phyloP scores from a whole-genome alignment of 2,888 invertebrate genomes.

The Ametastegia equiseti region DNA sequence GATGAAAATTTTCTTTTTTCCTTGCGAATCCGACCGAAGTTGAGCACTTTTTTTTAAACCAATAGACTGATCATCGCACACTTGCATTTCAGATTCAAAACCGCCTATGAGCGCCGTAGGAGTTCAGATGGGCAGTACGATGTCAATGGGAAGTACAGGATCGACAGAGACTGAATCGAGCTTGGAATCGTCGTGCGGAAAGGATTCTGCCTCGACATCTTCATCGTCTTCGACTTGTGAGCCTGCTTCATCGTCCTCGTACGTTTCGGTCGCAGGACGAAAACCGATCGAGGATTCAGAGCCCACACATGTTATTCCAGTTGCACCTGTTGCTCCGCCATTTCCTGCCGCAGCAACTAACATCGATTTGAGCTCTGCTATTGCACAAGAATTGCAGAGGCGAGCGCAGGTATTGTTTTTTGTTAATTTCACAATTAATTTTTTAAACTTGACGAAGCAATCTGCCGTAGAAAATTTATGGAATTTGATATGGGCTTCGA shows the following conservation, averaged over 20 bases:
- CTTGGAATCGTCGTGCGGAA: conserved; percentile 72
- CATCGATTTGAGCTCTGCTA: conserved; percentile 83
- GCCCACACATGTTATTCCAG: conserved; percentile 62
- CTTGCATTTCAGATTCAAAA: conserved; percentile 65
- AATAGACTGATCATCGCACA: neutral
- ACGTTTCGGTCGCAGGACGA: conserved; percentile 64
- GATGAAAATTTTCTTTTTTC: too few species aligned
- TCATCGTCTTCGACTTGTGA: conserved; percentile 74
- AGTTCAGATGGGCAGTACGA: conserved; percentile 74
- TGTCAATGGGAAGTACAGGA: conserved; percentile 74
- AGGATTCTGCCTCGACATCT: conserved; percentile 72
- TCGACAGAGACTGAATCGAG: conserved; percentile 74
- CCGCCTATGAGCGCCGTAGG: conserved; percentile 74
- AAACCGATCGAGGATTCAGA: conserved; percentile 72
- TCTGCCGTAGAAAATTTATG: too few species aligned
- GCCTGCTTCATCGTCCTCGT: conserved; percentile 64
- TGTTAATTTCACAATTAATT: too few species aligned
- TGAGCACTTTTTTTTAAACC: too few species aligned
- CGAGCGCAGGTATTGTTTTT: conserved; percentile 81
- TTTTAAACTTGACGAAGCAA: too few species aligned
- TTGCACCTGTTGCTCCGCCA: conserved; percentile 49
- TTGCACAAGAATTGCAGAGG: conserved; percentile 84
- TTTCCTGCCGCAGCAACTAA: conserved; percentile 64
- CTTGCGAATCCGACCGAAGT: neutral
- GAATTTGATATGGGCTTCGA: too few species aligned